Conservation (phyloP, 2,113 vertebrate species). For the Chauna torquata region DNA sequence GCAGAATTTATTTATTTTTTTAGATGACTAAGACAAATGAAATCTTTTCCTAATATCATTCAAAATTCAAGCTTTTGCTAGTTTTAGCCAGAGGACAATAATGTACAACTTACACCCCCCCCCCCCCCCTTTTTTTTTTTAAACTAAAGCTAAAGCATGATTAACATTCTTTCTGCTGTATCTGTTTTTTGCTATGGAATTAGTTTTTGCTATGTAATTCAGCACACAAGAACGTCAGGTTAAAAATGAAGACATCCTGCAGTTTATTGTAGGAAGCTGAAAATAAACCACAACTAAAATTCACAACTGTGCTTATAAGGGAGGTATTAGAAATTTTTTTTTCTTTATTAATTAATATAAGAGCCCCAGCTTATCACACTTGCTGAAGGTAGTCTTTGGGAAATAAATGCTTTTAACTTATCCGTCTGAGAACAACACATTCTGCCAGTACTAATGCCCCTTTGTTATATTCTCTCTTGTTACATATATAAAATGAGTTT, state of each 20-base stretch:
- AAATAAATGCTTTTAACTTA: not conserved
- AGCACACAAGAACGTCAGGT: not conserved
- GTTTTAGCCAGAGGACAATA: not conserved
- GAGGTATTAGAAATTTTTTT: not conserved
- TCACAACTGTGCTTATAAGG: not conserved
- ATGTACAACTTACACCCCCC: not conserved
- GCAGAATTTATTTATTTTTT: not conserved
- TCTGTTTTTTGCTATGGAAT: not conserved
- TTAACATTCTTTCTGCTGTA: not conserved
- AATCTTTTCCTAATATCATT: not conserved
- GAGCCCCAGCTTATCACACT: not conserved
- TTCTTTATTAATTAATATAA: not conserved
- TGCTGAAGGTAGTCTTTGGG: not conserved
- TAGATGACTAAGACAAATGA: not conserved
- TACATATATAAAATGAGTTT: not conserved
- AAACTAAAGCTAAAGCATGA: not conserved
- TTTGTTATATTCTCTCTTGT: not conserved
- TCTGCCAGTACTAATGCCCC: not conserved
- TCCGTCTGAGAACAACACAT: not conserved
- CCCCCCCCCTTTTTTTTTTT: not conserved
- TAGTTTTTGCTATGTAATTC: not conserved
- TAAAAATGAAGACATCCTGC: not conserved
- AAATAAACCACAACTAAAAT: not conserved
- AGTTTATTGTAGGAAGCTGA: not conserved
- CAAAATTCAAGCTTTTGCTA: not conserved